Percentiles rank a stretch among this genome's conserved stretches.
Evolutionary conservation across 2,888 invertebrate genomes (phyloP).

Genomic region (Drosophila siamana): DNA sequence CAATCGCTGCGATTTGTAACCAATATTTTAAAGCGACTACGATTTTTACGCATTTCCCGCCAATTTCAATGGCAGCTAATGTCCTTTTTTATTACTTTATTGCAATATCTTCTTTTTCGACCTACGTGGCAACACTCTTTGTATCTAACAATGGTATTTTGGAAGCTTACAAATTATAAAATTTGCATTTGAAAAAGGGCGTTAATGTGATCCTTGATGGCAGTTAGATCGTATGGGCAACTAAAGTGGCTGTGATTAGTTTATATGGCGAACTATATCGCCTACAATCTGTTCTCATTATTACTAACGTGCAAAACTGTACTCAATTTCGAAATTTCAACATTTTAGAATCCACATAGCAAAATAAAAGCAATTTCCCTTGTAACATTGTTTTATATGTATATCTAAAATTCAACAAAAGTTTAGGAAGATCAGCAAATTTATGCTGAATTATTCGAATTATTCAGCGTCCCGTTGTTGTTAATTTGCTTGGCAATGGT

Average conservation of each 20-base stretch:
- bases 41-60: background rate
- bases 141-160: background rate
- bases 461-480: slow-evolving; percentile 53
- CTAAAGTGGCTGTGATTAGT: too few species aligned
- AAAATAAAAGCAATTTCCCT: background rate
- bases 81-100: background rate
- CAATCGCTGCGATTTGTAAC: background rate
- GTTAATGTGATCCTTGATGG: too few species aligned
- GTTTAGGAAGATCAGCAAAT: background rate
- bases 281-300: too few species aligned
- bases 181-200: too few species aligned
- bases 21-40: background rate
- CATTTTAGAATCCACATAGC: too few species aligned
- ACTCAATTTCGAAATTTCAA: too few species aligned
- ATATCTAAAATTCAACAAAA: background rate
- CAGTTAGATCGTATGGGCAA: too few species aligned
- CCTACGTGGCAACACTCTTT: slow-evolving; percentile 15
- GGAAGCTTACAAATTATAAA: background rate
- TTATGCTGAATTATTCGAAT: slow-evolving; percentile 16
- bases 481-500: slow-evolving; percentile 50
- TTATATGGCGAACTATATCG: too few species aligned
- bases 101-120: background rate
- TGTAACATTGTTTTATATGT: background rate
- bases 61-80: background rate
- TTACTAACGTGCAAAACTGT: too few species aligned